Evolutionary conservation across 2,113 vertebrate species (phyloP).

Genomic region (Cyprinodon brontotheroides): DNA sequence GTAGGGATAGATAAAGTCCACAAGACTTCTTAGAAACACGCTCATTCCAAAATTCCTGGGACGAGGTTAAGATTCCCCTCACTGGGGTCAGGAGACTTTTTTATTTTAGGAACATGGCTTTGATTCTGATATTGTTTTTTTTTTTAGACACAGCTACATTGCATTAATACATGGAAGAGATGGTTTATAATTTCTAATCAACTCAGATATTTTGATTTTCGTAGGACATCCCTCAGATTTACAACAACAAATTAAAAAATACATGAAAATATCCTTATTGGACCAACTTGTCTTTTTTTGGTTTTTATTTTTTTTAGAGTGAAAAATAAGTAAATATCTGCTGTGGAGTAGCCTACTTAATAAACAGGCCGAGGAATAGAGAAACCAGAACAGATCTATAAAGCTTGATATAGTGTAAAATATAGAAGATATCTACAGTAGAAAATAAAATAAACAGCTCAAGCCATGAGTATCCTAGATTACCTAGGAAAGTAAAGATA

Average conservation of each 20-base stretch:
- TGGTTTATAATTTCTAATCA: constrained; percentile 6
- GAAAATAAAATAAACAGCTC: background rate
- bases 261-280: background rate
- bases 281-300: background rate
- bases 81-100: constrained; percentile 40
- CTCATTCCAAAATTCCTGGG: constrained; percentile 56
- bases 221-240: constrained; percentile 10
- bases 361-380: background rate
- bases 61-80: constrained; percentile 31
- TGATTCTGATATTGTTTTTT: constrained; percentile 12
- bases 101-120: constrained; percentile 12
- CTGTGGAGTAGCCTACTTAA: background rate
- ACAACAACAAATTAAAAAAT: background rate
- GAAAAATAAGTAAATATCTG: background rate
- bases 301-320: background rate
- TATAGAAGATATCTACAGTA: background rate
- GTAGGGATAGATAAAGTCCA: constrained; percentile 48
- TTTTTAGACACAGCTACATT: constrained; percentile 18
- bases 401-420: background rate
- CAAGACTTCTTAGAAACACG: constrained; percentile 46
- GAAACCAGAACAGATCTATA: background rate
- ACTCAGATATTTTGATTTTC: background rate
- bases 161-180: background rate
- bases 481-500: constrained; percentile 3
- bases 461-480: constrained; percentile 6